Evolutionary conservation across 2,113 vertebrate genomes (phyloP), one percentile per base, ranked within the genome.

Genomic region (Cinclus mexicanus): DNA sequence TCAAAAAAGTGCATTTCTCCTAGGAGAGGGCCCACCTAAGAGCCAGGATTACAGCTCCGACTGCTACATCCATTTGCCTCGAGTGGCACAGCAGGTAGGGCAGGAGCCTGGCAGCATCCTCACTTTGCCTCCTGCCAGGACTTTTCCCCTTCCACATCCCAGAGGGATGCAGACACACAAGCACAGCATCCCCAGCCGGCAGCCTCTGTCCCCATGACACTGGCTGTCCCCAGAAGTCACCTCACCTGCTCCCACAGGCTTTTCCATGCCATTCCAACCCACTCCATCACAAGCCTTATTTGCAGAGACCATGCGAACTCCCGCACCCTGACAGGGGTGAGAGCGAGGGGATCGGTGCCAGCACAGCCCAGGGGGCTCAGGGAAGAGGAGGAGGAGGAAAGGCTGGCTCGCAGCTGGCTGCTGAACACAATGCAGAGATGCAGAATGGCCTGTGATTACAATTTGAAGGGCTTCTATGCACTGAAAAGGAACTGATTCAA

Each of bases 401-500:
- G 63, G 79, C 41, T 49, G 70, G 69, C 52, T 88, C 23, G 14
- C 94, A 97, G 94, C 96, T 95, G 95, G 85, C 83, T 83, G 69
- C 76, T 0, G 72, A 95, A 90, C 80, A 95, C 94, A 97, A 94
- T 92, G 74, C 7, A 0, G 90, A 93, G 95, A 86, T 18, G 84
- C 96, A 97, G 93, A 97, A 97, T 95, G 96, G 97, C 84, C 83
- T 1, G 35, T 95, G 87, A 97, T 97, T 97, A 98, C 96, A 97
- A 97, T 97, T 87, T 95, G 80, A 97, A 94, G 84, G 83, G 79
- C 96, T 97, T 97, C 97, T 97, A 85, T 80, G 91, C 67, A 26
- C 90, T 98, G 97, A 98, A 98, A 98, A 90, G 91, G 84, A 96
- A 90, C 83, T 97, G 98, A 98, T 98, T 98, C 95, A 94, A 96